Base-by-base conservation (phyloP, 2,113 vertebrate genomes). In the Coracopsis vasa region DNA sequence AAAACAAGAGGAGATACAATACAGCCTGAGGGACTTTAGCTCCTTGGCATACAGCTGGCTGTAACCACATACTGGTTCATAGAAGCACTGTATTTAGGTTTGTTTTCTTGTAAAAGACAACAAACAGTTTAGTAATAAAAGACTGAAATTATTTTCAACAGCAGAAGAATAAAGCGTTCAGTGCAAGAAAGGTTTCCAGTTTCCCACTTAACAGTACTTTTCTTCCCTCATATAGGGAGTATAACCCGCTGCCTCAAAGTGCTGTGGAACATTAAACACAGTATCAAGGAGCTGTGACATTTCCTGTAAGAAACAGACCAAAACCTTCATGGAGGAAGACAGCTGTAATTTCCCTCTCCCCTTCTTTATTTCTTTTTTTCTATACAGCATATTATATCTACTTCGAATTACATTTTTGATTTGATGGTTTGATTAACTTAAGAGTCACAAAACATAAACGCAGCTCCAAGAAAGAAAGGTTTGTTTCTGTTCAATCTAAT, bases 401-500 rank as follows among this genome's bases (percentile, higher is more conserved):
- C 95, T 97, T 94, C 86, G 94, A 98, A 97, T 97, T 97, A 95
- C 88, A 95, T 91, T 97, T 97, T 97, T 97, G 95, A 98, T 99
- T 58, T 58, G 97, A 97, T 91, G 92, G 89, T 97, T 97, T 98
- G 98, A 98, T 98, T 98, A 98, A 98, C 96, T 97, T 98, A 72
- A 96, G 96, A 97, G 92, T 95, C 89, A 86, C 90, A 96, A 95
- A 98, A 97, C 69, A 39, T 97, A 93, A 97, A 82, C 42, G 6
- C 37, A 60, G 95, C 96, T 96, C 72, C 28, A 58, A 95, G 95
- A 97, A 97, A 96, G 58, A 80, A 91, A 97, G 88, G 86, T 95
- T 98, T 98, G 96, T 96, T 98, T 98, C 97, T 98, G 97, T 98
- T 99, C 98, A 97, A 98, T 99, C 98, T 97, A 99, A 99, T 99